phyloP scores from a whole-genome alignment of 1,140 invertebrate species.

The Drosophila paulistorum region DNA sequence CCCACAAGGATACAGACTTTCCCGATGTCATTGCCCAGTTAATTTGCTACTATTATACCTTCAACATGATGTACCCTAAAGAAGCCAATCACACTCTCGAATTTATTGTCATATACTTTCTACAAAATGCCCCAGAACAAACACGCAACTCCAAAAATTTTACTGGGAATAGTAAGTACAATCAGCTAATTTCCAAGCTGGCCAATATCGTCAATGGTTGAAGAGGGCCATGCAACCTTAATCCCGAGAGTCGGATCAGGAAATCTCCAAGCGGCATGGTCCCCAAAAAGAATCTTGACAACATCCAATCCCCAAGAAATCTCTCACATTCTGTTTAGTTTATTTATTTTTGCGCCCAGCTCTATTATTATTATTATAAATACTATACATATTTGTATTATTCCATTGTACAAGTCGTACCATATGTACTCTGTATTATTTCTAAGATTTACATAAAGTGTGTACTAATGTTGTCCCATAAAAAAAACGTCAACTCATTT shows the following conservation, averaged over 20 bases:
- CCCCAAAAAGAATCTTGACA: background rate
- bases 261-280: background rate
- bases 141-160: constrained; percentile 64
- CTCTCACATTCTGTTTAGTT: constrained; percentile 60
- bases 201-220: constrained; percentile 59
- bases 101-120: constrained; percentile 77
- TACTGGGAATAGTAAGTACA: constrained; percentile 58
- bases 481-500: too few species aligned
- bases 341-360: constrained; percentile 67
- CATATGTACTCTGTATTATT: constrained; percentile 49
- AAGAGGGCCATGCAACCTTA: background rate
- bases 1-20: constrained; percentile 48
- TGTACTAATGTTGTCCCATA: constrained; percentile 71
- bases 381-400: constrained; percentile 64
- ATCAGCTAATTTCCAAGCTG: constrained; percentile 69
- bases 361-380: constrained; percentile 16
- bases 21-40: constrained; percentile 72
- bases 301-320: background rate
- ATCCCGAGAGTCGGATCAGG: background rate
- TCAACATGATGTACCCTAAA: constrained; percentile 79
- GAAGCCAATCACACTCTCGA: constrained; percentile 80
- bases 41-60: constrained; percentile 78
- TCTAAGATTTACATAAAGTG: constrained; percentile 75
- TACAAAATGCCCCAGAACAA: constrained; percentile 64
- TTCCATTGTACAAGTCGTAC: constrained; percentile 6